Base-by-base conservation (phyloP, 1,140 invertebrate genomes). In the Pseudomyrmex cubaensis region DNA sequence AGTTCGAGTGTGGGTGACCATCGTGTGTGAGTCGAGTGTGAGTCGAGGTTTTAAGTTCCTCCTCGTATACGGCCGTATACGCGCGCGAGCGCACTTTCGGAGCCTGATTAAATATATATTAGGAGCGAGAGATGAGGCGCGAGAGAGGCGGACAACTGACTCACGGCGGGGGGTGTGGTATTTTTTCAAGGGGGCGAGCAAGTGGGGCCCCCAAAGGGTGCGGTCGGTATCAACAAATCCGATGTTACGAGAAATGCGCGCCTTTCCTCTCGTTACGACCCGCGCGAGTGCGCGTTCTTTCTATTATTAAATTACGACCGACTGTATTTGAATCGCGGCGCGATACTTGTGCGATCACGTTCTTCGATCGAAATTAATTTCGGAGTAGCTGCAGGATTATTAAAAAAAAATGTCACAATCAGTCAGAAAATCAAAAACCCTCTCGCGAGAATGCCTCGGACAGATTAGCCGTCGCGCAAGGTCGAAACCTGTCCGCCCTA, bases 71-170 rank as follows among this genome's bases (percentile, higher is more conserved):
- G 77, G 46, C 63, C 85, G 3, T 25, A 25, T 25, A 25, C 2
- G 85, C 76, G 78, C 83, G 74, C 76, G 84, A 83, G 85, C 86
- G 89, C 86, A 90, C 90, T 91, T 90, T 92, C 89, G 90, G 78
- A 35, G 87, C 89, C 92, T 93, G 92, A 93, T 93, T 93, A 93
- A 93, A 93, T 93, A 92, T 93, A 93, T 93, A 93, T 93, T 93
- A 93, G 90, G 73, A 91, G 88, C 76, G 89, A 84, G 90, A 75
- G 85, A 77, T 84, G 44, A 76, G 77, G 66, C 64, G 69, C 74
- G 74, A 74, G 66, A 70, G 56, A 66, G 54, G 72, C 67, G 70
- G 70, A 48, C 90, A 85, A 85, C 76, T 85, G 82, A 82, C 84
- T 90, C 93, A 78, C 93, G 88, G 90, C 92, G 73, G 93, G 93